Conservation (phyloP, 2,888 invertebrate genomes). For the Thelaira solivaga region DNA sequence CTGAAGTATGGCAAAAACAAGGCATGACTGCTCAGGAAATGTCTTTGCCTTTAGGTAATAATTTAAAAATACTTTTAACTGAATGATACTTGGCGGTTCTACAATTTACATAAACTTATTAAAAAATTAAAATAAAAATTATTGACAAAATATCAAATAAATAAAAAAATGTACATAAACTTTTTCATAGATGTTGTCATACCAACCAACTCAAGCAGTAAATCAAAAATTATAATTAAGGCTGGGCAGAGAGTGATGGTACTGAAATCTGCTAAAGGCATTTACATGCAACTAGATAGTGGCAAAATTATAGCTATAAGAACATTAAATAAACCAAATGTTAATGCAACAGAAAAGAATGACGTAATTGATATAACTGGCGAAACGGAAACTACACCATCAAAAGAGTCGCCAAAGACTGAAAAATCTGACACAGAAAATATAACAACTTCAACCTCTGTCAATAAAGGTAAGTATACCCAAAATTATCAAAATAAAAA, state of each 20-base stretch:
- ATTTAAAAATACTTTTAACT: neutral
- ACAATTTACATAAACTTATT: too few relatives aligned
- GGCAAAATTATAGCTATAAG: constrained; percentile 95
- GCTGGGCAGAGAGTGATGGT: constrained; percentile 97
- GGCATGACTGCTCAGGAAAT: constrained; percentile 97
- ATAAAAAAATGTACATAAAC: too few relatives aligned
- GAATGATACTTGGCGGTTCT: too few relatives aligned
- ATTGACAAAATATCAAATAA: too few relatives aligned
- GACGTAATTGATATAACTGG: constrained; percentile 73
- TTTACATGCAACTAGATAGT: constrained; percentile 95
- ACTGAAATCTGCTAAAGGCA: constrained; percentile 95
- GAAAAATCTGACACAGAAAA: constrained; percentile 52
- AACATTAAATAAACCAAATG: constrained; percentile 73
- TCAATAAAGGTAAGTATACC: constrained; percentile 50
- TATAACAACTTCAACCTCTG: constrained; percentile 1
- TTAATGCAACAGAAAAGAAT: constrained; percentile 67
- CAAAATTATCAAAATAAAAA: neutral
- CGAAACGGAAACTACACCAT: constrained; percentile 61
- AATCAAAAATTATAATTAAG: constrained; percentile 92
- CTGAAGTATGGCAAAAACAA: constrained; percentile 93
- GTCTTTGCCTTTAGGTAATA: constrained; percentile 88
- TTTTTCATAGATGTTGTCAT: constrained; percentile 87
- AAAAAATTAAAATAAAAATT: too few relatives aligned
- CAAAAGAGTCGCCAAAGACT: constrained; percentile 47
- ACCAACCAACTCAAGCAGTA: constrained; percentile 92